Evolutionary conservation across 1,140 invertebrate genomes (phyloP), one percentile per base, ranked within the genome.

Genomic region (Diabrotica undecimpunctata): DNA sequence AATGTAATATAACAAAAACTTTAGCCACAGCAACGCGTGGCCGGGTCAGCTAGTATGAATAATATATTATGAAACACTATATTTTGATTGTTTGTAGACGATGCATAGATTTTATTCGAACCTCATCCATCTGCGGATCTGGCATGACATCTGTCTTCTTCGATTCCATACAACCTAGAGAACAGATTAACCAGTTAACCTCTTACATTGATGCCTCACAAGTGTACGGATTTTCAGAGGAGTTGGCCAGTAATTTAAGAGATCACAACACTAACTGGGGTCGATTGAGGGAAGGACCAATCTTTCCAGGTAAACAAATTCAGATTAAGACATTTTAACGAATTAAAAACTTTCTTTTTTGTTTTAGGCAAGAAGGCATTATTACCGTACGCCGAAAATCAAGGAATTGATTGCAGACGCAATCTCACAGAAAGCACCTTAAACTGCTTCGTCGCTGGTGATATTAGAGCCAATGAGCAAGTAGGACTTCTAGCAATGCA

Each of bases 181-280:
- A 99, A 79, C 98, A 99, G 83, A 90, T 99, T 37, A 99, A 99
- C 81, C 94, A 97, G 76, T 81, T 99, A 6, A 99, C 97, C 5
- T 92, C 96, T 6, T 99, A 88, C 73, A 90, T 99, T 64, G 98
- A 99, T 81, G 97, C 88, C 0, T 99, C 97, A 0, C 94, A 97
- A 81, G 89, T 99, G 0, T 99, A 99, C 77, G 97, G 97, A 2
- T 98, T 92, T 77, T 90, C 90, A 66, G 88, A 91, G 62, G 84
- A 88, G 11, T 85, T 97, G 46, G 88, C 95, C 4, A 82, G 84
- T 65, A 89, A 95, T 74, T 77, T 99, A 5, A 81, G 97, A 67
- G 95, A 99, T 74, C 80, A 94, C 6, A 87, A 84, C 0, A 86
- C 85, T 36, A 86, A 94, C 63, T 81, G 85, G 56, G 96, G 96